These are phyloP conservation scores for Condylura cristata DNA, from an alignment of 2,113 vertebrate species.

Conservation along the genomic window DNA sequence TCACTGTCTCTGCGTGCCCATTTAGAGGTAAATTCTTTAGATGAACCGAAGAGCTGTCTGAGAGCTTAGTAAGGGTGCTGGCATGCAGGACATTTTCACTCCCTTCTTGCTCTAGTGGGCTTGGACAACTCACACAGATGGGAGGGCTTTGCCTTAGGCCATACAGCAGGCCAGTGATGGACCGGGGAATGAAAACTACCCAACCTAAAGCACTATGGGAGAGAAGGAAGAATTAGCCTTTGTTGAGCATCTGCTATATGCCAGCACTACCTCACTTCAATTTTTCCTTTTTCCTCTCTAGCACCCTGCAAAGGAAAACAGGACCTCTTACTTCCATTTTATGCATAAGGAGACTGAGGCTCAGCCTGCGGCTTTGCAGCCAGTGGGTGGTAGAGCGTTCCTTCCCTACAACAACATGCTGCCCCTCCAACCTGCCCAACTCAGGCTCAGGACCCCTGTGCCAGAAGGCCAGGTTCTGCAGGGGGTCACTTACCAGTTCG, in stretches of 20 bases:
- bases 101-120: neutral
- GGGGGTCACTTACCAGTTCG: slow-evolving; percentile 88
- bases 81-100: neutral
- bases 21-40: neutral
- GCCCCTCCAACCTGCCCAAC: neutral
- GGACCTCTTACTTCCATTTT: neutral
- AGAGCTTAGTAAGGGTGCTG: neutral
- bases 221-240: neutral
- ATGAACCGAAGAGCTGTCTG: neutral
- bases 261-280: neutral
- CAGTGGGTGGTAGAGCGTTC: neutral
- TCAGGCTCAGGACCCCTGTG: neutral
- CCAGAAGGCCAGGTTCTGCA: neutral
- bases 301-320: neutral
- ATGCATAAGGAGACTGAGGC: neutral
- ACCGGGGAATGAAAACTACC: neutral
- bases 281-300: neutral
- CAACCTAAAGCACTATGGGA: neutral
- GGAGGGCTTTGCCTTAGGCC: slow-evolving; percentile 1
- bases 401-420: neutral
- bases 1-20: neutral
- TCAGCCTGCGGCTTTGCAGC: neutral
- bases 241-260: slow-evolving; percentile 22
- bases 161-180: neutral
- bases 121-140: neutral